Evolutionary conservation across 2,888 invertebrate genomes (phyloP).

Genomic region (Caradrina kadenii): DNA sequence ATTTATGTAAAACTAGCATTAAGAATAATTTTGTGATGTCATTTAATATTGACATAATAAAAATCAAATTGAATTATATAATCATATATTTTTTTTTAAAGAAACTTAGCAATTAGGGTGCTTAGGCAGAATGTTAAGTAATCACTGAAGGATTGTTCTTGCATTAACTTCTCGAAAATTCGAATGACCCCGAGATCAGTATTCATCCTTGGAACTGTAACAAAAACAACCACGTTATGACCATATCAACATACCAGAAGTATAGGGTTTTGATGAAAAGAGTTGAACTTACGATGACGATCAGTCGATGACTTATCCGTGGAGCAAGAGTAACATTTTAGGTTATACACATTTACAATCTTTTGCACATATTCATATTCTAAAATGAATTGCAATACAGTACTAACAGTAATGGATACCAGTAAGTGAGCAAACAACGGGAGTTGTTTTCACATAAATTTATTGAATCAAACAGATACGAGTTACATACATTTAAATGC

Average conservation of each 20-base stretch:
- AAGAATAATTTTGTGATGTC: slow-evolving; percentile 65
- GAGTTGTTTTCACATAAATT: slow-evolving; percentile 61
- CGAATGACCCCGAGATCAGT: slow-evolving; percentile 78
- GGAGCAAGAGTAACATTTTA: slow-evolving; percentile 59
- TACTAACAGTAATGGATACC: slow-evolving; percentile 51
- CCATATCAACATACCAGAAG: slow-evolving; percentile 24
- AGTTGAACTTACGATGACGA: slow-evolving; percentile 57
- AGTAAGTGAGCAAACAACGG: slow-evolving; percentile 56
- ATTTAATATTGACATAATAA: slow-evolving; percentile 63
- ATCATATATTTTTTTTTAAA: slow-evolving; percentile 81
- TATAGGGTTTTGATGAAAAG: slow-evolving; percentile 49
- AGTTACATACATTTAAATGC: slow-evolving; percentile 59
- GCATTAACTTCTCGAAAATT: slow-evolving; percentile 80
- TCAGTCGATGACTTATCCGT: slow-evolving; percentile 53
- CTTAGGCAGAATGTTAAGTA: slow-evolving; percentile 89
- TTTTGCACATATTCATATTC: slow-evolving; percentile 40
- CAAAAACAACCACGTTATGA: slow-evolving; percentile 63
- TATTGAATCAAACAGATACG: slow-evolving; percentile 62
- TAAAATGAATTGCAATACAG: slow-evolving; percentile 42
- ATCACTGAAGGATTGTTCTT: slow-evolving; percentile 90
- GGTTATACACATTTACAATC: slow-evolving; percentile 61
- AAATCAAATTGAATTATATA: slow-evolving; percentile 70
- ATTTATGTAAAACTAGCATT: slow-evolving; percentile 63
- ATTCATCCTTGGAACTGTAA: slow-evolving; percentile 84
- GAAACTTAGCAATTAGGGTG: slow-evolving; percentile 86